A percentile compares a stretch with the other conserved stretches of the same genome.
Conservation (phyloP, 2,888 invertebrate species). For the Eumacrocentrus americanus region DNA sequence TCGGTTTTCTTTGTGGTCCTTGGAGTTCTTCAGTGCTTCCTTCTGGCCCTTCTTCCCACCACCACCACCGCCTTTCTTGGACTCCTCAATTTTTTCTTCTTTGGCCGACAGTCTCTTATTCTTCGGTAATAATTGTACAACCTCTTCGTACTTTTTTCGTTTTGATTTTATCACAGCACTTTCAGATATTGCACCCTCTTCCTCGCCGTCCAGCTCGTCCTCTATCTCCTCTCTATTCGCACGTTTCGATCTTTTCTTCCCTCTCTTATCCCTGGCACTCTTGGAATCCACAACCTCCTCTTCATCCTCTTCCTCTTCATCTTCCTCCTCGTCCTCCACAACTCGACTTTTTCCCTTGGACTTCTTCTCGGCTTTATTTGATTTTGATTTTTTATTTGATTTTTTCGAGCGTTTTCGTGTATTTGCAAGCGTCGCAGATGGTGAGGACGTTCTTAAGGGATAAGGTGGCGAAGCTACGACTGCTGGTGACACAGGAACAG, state of each 20-base stretch:
- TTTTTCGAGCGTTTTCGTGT: conserved; percentile 61
- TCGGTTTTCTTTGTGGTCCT: conserved; percentile 50
- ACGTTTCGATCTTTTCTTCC: conserved; percentile 52
- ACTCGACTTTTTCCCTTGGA: conserved; percentile 30
- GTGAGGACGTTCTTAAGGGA: conserved; percentile 35
- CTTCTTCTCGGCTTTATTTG: conserved; percentile 54
- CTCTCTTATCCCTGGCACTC: conserved; percentile 39
- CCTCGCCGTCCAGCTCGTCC: conserved; percentile 42
- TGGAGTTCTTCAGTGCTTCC: conserved; percentile 41
- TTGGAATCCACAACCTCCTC: conserved; percentile 26
- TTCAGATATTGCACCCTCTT: conserved; percentile 53
- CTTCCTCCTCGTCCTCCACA: conserved; percentile 36
- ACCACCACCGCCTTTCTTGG: conserved; percentile 37
- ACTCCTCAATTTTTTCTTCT: conserved; percentile 46
- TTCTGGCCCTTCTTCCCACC: conserved; percentile 36
- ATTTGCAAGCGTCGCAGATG: conserved; percentile 43
- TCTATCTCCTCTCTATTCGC: conserved; percentile 40
- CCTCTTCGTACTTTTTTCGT: conserved; percentile 50
- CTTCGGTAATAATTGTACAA: conserved; percentile 50
- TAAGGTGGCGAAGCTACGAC: conserved; percentile 41
- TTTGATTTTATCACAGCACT: conserved; percentile 55
- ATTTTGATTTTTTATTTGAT: conserved; percentile 61
- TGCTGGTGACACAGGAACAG: conserved; percentile 42
- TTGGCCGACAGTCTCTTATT: conserved; percentile 53
- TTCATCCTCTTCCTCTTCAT: conserved; percentile 29